phyloP scores from a whole-genome alignment of 2,113 vertebrate genomes.

The Planiliza haematocheilus region DNA sequence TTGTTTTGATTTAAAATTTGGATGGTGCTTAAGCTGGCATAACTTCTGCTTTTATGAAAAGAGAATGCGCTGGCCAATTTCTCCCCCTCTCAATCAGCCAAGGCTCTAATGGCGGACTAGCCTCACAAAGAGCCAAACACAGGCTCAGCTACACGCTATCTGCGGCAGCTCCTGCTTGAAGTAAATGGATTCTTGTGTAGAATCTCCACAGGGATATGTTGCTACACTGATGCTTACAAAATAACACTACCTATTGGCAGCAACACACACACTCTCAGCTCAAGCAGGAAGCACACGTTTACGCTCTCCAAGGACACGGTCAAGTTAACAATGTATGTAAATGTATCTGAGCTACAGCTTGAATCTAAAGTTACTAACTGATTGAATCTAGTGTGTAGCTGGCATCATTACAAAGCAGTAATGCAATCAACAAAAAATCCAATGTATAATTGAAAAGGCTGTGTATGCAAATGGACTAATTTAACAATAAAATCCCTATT shows the following conservation, averaged over 20 bases:
- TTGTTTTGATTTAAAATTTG: background rate
- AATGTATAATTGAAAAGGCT: background rate
- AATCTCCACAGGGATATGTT: constrained; percentile 68
- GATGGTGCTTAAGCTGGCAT: constrained; percentile 3
- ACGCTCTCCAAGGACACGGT: constrained; percentile 12
- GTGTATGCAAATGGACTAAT: constrained; percentile 16
- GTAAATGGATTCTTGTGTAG: constrained; percentile 70
- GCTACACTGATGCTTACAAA: constrained; percentile 70
- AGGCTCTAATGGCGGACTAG: constrained; percentile 22
- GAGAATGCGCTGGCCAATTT: constrained; percentile 4
- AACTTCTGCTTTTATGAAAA: background rate
- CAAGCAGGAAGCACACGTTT: constrained; percentile 28
- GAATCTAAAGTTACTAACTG: constrained; percentile 1
- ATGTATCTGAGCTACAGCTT: constrained; percentile 8
- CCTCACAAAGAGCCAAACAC: constrained; percentile 49
- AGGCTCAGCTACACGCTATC: constrained; percentile 24
- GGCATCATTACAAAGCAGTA: constrained; percentile 2
- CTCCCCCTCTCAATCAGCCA: constrained; percentile 42
- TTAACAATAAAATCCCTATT: background rate
- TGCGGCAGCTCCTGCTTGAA: constrained; percentile 48
- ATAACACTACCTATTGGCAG: constrained; percentile 66
- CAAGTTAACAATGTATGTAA: constrained; percentile 11
- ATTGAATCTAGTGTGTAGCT: constrained; percentile 1
- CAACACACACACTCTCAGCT: constrained; percentile 38
- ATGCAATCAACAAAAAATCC: constrained; percentile 1